phyloP scores from a whole-genome alignment of 64 coral and sea anemone genomes.

The Stichodactyla helianthus region DNA sequence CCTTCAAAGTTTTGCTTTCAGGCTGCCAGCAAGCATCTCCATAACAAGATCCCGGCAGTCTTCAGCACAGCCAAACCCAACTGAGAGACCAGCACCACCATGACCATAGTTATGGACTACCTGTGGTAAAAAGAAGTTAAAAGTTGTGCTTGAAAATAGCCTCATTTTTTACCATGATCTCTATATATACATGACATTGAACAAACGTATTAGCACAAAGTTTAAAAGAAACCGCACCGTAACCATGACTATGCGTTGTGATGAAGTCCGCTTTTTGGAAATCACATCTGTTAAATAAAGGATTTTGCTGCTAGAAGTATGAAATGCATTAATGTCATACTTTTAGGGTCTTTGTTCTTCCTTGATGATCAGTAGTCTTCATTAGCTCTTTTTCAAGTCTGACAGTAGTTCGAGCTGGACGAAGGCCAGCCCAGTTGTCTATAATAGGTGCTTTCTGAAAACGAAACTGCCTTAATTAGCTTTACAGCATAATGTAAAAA shows the following conservation, averaged over 20 bases:
- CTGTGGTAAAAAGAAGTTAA: background rate
- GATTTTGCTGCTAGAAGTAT: too few relatives aligned
- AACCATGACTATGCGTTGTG: too few relatives aligned
- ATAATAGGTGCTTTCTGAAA: constrained; percentile 63
- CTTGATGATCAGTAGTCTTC: constrained; percentile 35
- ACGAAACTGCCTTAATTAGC: background rate
- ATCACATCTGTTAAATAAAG: background rate
- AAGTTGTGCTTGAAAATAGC: too few relatives aligned
- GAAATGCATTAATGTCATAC: constrained; percentile 12
- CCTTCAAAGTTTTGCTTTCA: constrained; percentile 19
- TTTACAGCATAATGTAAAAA: background rate
- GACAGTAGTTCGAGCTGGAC: constrained; percentile 44
- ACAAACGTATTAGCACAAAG: too few relatives aligned
- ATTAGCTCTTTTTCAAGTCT: constrained; percentile 81
- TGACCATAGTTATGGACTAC: constrained; percentile 99
- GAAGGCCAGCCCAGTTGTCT: constrained; percentile 60
- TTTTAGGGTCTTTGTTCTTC: constrained; percentile 33
- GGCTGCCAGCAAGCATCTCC: constrained; percentile 25
- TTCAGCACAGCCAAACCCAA: constrained; percentile 79
- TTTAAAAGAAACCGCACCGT: too few relatives aligned
- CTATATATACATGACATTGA: too few relatives aligned
- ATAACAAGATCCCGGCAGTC: constrained; percentile 63
- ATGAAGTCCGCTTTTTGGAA: background rate
- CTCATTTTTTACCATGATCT: too few relatives aligned
- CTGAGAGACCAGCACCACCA: constrained; percentile 65